A percentile compares a stretch with the other conserved stretches of the same genome.
These are phyloP conservation scores for Hoplodrina ambigua DNA, from an alignment of 2,888 invertebrate genomes.

Conservation along the genomic window DNA sequence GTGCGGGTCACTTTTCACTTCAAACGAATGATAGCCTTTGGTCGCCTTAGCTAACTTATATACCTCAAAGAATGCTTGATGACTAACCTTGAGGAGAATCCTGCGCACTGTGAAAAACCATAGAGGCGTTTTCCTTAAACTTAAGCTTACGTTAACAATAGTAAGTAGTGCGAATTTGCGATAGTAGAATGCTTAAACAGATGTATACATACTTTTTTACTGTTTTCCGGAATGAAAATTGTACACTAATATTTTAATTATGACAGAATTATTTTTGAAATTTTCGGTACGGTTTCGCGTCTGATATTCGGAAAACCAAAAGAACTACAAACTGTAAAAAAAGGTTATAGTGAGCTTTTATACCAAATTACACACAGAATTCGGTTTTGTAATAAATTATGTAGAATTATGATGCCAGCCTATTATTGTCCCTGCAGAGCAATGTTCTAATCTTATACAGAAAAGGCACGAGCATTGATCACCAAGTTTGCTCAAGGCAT, in stretches of 20 bases:
- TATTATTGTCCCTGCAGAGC: too few species aligned
- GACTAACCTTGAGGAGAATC: slow-evolving; percentile 38
- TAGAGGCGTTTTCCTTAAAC: slow-evolving; percentile 47
- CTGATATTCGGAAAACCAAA: neutral
- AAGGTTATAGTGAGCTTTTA: too few species aligned
- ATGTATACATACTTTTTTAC: slow-evolving; percentile 6
- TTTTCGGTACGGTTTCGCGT: neutral
- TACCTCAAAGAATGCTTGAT: slow-evolving; percentile 26
- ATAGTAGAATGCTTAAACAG: neutral
- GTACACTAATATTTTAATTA: neutral
- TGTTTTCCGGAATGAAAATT: neutral
- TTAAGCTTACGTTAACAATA: slow-evolving; percentile 17
- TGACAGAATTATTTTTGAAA: neutral
- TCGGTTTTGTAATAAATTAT: too few species aligned
- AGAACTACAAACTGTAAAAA: too few species aligned
- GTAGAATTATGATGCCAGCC: too few species aligned
- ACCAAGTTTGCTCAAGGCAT: too few species aligned
- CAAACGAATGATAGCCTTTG: slow-evolving; percentile 34
- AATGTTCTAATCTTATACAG: too few species aligned
- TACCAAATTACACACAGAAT: too few species aligned
- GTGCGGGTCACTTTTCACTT: slow-evolving; percentile 18
- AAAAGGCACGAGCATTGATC: too few species aligned
- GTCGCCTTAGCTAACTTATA: slow-evolving; percentile 32
- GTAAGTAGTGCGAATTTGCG: slow-evolving; percentile 5
- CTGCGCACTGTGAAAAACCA: slow-evolving; percentile 39